Percentiles rank a stretch among this genome's conserved stretches.
Evolutionary conservation across 2,113 vertebrate genomes (phyloP).

Genomic region (Aix galericulata): DNA sequence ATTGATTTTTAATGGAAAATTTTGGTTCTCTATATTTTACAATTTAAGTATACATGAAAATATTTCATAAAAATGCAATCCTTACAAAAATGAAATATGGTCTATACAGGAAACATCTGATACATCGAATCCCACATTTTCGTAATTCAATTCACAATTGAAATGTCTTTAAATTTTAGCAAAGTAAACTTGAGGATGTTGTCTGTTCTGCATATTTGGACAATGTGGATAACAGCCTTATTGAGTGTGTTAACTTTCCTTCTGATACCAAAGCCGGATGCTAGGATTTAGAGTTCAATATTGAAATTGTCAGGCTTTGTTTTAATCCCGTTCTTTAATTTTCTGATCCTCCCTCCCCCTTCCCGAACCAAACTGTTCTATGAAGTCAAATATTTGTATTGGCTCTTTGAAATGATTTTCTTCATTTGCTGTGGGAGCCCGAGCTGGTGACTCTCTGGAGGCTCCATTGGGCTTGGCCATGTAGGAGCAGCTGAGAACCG

Average conservation of each 20-base stretch:
- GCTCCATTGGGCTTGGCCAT: fast-evolving
- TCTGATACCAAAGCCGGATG: background rate
- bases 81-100: background rate
- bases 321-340: background rate
- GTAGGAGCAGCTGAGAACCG: background rate
- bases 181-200: background rate
- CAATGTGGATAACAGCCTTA: background rate
- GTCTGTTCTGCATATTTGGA: background rate
- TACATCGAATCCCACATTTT: background rate
- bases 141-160: background rate
- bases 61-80: background rate
- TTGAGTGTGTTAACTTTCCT: background rate
- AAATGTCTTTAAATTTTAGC: background rate
- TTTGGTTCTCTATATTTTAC: background rate
- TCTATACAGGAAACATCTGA: background rate
- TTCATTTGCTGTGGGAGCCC: background rate
- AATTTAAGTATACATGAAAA: background rate
- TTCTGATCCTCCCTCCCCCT: background rate
- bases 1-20: background rate
- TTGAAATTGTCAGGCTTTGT: background rate
- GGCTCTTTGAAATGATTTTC: background rate
- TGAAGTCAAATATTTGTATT: background rate
- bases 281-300: background rate
- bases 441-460: background rate
- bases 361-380: background rate